Evolutionary conservation across 1,140 invertebrate species (phyloP).

Genomic region (Ruditapes philippinarum): DNA sequence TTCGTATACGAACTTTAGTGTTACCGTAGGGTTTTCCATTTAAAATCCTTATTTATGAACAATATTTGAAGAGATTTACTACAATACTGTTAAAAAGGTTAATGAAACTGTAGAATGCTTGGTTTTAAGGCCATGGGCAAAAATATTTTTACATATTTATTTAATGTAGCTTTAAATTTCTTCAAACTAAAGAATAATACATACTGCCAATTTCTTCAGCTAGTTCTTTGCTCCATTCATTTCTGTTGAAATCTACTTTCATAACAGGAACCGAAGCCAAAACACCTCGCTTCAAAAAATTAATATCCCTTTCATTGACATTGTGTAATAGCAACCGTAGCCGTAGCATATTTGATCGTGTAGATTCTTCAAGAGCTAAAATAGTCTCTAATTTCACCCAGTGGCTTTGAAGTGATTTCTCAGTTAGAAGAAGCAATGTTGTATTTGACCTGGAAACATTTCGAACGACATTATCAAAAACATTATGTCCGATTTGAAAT

Average conservation of each 20-base stretch:
- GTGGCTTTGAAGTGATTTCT: background rate
- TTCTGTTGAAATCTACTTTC: background rate
- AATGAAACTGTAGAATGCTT: too few relatives aligned
- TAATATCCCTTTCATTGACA: background rate
- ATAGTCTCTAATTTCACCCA: conserved; percentile 11
- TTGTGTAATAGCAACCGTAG: background rate
- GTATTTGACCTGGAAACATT: background rate
- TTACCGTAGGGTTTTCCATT: too few relatives aligned
- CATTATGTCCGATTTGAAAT: background rate
- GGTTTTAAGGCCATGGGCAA: too few relatives aligned
- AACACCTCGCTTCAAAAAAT: background rate
- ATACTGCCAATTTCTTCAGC: background rate
- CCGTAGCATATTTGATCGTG: background rate
- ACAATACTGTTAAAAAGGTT: too few relatives aligned
- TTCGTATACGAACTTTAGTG: too few relatives aligned
- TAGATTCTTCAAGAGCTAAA: background rate
- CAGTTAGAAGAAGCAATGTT: background rate
- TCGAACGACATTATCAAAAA: background rate
- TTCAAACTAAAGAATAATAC: background rate
- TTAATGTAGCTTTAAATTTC: too few relatives aligned
- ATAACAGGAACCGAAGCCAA: background rate
- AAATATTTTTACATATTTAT: too few relatives aligned
- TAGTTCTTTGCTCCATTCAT: background rate
- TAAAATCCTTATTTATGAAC: too few relatives aligned
- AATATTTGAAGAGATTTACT: too few relatives aligned